A percentile compares a stretch with the other conserved stretches of the same genome.
phyloP scores from a whole-genome alignment of 2,113 vertebrate species.

The Smithornis capensis region DNA sequence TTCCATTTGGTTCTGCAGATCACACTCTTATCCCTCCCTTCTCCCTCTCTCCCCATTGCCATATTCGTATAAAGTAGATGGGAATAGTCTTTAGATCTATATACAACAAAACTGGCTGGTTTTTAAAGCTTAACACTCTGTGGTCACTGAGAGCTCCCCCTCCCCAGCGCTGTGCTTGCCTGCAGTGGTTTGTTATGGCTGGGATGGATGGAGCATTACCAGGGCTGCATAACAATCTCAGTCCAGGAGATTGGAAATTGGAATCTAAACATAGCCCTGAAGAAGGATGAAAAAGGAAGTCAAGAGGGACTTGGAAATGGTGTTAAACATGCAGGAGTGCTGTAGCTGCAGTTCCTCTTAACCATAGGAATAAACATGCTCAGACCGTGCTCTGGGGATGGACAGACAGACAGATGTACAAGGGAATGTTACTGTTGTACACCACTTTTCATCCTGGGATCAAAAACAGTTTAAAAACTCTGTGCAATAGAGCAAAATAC shows the following conservation, averaged over 20 bases:
- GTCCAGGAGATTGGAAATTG: slow-evolving; percentile 1
- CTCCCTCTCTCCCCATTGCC: not conserved
- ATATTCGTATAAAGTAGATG: not conserved
- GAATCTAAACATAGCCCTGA: slow-evolving; percentile 7
- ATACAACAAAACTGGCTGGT: not conserved
- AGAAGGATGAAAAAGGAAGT: slow-evolving; percentile 7
- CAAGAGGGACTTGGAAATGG: not conserved
- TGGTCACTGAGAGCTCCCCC: not conserved
- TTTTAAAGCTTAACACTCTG: not conserved
- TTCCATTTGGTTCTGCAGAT: slow-evolving; percentile 24
- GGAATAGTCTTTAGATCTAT: not conserved
- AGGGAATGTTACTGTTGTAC: not conserved
- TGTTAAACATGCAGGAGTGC: not conserved
- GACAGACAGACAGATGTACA: not conserved
- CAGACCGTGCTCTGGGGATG: not conserved
- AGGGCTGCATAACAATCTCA: not conserved
- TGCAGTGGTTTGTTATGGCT: slow-evolving; percentile 12
- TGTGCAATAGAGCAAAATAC: not conserved
- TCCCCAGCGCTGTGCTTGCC: not conserved
- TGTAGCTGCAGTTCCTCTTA: not conserved
- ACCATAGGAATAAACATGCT: not conserved
- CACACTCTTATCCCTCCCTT: not conserved
- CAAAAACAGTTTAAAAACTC: not conserved
- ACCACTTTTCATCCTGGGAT: not conserved
- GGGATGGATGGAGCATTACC: slow-evolving; percentile 3